Evolutionary conservation across 1,140 invertebrate genomes (phyloP).

Genomic region (Microplitis mediator): DNA sequence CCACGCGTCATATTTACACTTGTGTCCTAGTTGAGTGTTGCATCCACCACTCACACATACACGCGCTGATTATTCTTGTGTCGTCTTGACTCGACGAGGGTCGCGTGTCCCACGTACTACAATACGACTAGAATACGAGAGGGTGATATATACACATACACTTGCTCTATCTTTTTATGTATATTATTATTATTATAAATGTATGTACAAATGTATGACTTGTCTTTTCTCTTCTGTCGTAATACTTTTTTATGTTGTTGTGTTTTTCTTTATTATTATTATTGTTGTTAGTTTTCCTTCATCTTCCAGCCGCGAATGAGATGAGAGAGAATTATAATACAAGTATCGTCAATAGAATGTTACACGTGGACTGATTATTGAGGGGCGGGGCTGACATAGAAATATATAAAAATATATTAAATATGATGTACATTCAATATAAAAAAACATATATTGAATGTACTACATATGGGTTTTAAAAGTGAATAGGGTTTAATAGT

Average conservation of each 20-base stretch:
- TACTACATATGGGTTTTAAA: too few species aligned
- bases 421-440: too few species aligned
- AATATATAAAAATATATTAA: not conserved
- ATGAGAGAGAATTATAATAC: not conserved
- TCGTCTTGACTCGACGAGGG: not conserved
- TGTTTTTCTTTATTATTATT: not conserved
- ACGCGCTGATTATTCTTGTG: not conserved
- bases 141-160: not conserved
- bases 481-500: too few species aligned
- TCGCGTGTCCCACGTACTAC: not conserved
- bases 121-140: not conserved
- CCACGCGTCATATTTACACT: conserved; percentile 18
- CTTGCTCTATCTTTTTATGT: too few species aligned
- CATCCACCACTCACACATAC: conserved; percentile 10
- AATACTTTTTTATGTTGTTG: not conserved
- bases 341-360: not conserved
- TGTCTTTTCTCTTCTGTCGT: not conserved
- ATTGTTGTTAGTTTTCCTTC: not conserved
- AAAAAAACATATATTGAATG: too few species aligned
- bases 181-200: not conserved
- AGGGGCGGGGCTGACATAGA: conserved; percentile 9
- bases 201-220: not conserved
- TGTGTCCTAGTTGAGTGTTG: not conserved
- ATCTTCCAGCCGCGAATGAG: conserved; percentile 9
- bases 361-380: conserved; percentile 8